phyloP scores from a whole-genome alignment of 2,113 vertebrate species.

The Colossoma macropomum region DNA sequence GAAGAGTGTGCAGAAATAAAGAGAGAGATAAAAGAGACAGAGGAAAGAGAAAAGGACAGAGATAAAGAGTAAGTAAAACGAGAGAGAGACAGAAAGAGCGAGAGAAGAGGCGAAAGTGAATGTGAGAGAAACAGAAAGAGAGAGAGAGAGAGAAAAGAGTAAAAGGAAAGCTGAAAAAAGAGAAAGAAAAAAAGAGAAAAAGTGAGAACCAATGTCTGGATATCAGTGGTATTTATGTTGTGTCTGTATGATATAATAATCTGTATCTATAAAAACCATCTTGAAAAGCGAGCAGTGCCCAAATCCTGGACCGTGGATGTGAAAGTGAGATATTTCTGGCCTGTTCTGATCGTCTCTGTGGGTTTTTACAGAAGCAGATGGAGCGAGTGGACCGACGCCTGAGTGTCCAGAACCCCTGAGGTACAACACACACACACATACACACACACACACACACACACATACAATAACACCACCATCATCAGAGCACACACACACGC shows the following conservation, averaged over 20 bases:
- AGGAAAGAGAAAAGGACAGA: background rate
- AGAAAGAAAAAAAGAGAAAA: too few species aligned
- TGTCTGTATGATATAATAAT: background rate
- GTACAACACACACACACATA: conserved; percentile 40
- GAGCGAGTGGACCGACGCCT: conserved; percentile 42
- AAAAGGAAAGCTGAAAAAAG: too few species aligned
- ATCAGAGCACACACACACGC: conserved; percentile 13
- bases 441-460: conserved; percentile 37
- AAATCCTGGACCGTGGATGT: too few species aligned
- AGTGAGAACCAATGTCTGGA: too few species aligned
- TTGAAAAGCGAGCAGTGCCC: too few species aligned
- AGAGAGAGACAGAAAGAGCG: too few species aligned
- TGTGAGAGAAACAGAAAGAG: background rate
- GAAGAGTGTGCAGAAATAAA: too few species aligned
- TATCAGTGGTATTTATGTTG: background rate
- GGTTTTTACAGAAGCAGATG: conserved; percentile 54
- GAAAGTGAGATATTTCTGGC: conserved; percentile 45
- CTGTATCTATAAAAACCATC: too few species aligned
- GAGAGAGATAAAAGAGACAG: too few species aligned
- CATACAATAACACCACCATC: background rate
- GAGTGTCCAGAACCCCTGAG: conserved; percentile 51
- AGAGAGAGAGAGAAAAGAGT: background rate
- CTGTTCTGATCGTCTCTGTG: conserved; percentile 40
- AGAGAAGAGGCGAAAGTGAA: too few species aligned
- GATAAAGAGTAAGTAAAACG: too few species aligned